Evolutionary conservation across 2,888 invertebrate species (phyloP), one percentile per base, ranked within the genome.

Genomic region (Pilophorus perplexus): DNA sequence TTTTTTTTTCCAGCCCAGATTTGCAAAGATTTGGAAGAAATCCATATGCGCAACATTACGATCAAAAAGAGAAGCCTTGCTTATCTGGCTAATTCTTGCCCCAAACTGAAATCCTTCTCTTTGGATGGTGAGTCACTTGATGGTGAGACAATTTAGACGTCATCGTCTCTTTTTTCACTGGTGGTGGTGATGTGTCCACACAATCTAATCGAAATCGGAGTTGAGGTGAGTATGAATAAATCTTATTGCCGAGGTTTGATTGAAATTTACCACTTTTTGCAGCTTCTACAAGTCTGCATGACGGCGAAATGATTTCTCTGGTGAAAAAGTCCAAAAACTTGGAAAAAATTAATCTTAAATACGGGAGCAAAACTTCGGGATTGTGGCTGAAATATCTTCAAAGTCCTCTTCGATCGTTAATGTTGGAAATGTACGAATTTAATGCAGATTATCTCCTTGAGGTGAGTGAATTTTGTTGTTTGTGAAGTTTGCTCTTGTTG

Each of bases 381-480:
- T 4, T 48, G 16, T 69, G 69, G 69, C 22, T 69, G 16, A 59
- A 42, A 38, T 50, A 48, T 14, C 33, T 69, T 3, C 44, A 50
- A 22, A 6, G 27, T 22, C 66, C 67, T 5, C 23, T 69, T 3
- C 64, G 65, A 12, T 55, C 52, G 3, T 40, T 69, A 10, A 33
- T 55, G 10, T 28, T 69, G 22, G 46, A 67, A 55, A 60, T 65
- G 66, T 69, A 67, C 23, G 67, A 69, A 12, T 67, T 69, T 48
- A 46, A 66, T 22, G 48, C 65, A 10, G 60, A 62, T 2, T 42
- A 27, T 16, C 55, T 69, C 8, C 12, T 66, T 25, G 23, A 59
- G 52, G 69, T 69, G 59, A 65, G 62, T 33, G 6, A 33, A 8
- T 33, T 33, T 33, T 33, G 33, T 6, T 33, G n/a, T 20, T 33